Conservation (phyloP, 2,797 vertebrate genomes). For the Halcyon chelicuti region DNA sequence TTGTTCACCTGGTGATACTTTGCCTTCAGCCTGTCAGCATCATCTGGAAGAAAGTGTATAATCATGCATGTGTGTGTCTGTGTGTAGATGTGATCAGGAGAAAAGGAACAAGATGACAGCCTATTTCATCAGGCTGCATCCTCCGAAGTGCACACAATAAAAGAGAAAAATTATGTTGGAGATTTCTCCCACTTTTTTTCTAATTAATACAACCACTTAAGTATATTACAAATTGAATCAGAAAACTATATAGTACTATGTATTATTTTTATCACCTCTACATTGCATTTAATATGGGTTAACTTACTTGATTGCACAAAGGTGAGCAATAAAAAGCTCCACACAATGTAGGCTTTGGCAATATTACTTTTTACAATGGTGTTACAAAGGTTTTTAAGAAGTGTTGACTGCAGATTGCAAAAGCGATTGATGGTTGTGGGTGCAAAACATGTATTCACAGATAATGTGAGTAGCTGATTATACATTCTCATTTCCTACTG, state of each 20-base stretch:
- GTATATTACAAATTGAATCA: neutral
- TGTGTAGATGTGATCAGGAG: neutral
- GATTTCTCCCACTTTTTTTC: neutral
- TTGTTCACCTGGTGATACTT: neutral
- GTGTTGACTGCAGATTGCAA: neutral
- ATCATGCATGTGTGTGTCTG: fast-evolving
- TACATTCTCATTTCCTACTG: neutral
- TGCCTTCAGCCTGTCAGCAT: neutral
- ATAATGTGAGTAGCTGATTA: neutral
- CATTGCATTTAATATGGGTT: neutral
- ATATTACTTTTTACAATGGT: neutral
- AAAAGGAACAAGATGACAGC: neutral
- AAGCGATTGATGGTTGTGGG: neutral
- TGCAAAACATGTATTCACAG: neutral
- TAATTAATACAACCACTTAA: neutral
- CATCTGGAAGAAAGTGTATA: neutral
- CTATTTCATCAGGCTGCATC: neutral
- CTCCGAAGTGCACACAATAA: neutral
- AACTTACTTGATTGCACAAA: neutral
- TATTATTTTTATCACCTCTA: neutral
- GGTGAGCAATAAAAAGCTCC: neutral
- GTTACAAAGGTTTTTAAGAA: neutral
- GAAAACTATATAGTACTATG: neutral
- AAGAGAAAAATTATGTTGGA: neutral
- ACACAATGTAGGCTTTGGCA: fast-evolving